Percentiles rank a stretch among this genome's conserved stretches.
Evolutionary conservation across 2,888 invertebrate genomes (phyloP).

Genomic region (Tinea pellionella): DNA sequence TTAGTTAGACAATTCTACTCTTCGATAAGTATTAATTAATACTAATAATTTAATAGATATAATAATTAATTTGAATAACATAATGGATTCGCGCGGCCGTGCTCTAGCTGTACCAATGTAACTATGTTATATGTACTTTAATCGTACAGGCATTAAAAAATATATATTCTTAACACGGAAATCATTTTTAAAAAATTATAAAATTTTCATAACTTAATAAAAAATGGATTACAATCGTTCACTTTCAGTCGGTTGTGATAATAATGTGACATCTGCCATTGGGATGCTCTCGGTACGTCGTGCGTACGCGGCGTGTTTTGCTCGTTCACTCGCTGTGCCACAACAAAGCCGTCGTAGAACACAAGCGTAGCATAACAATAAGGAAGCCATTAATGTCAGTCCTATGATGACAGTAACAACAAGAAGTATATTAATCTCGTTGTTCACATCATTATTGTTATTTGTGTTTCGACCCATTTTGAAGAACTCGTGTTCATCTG

Average conservation of each 20-base stretch:
- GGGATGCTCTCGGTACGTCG: conserved; percentile 65
- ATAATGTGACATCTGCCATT: conserved; percentile 70
- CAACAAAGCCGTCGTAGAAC: conserved; percentile 74
- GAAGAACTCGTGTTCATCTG: conserved; percentile 30
- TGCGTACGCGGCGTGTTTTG: conserved; percentile 43
- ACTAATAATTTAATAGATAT: no score
- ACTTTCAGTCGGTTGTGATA: conserved; percentile 72
- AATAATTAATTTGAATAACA: no score
- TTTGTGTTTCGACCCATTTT: conserved; percentile 47
- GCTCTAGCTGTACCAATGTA: no score
- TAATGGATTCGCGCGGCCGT: no score
- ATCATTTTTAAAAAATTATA: no score
- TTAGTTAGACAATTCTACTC: no score
- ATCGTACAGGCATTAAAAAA: no score
- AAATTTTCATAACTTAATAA: no score
- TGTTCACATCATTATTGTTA: conserved; percentile 53
- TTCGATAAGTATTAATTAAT: no score
- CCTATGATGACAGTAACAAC: conserved; percentile 71
- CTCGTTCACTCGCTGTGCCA: conserved; percentile 56
- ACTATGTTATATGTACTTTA: no score
- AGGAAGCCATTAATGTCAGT: conserved; percentile 69
- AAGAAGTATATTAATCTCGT: conserved; percentile 68
- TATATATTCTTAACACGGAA: no score
- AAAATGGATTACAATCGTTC: conserved; percentile 60
- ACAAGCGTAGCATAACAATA: conserved; percentile 76